A percentile compares a stretch with the other conserved stretches of the same genome.
phyloP scores from a whole-genome alignment of 2,113 vertebrate genomes.

The Hippocampus zosterae region DNA sequence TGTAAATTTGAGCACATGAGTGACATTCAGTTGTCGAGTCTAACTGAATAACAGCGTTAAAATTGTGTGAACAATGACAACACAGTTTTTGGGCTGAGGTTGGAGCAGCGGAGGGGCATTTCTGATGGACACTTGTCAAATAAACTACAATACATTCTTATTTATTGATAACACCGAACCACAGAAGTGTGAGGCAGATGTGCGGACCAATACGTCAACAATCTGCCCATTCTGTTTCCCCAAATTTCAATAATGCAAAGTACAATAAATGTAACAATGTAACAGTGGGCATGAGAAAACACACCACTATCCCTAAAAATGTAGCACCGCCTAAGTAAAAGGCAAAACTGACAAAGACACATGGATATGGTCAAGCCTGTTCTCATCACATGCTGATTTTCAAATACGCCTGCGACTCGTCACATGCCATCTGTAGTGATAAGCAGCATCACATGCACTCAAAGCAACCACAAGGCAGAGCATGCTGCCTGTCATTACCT shows the following conservation, averaged over 20 bases:
- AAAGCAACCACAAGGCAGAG: conserved; percentile 42
- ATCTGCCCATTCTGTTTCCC: too few relatives aligned
- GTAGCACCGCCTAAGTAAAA: background rate
- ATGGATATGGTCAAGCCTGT: conserved; percentile 6
- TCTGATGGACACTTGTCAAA: background rate
- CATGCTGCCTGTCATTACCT: conserved; percentile 58
- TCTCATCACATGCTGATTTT: conserved; percentile 47
- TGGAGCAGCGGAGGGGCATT: background rate
- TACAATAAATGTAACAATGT: too few relatives aligned
- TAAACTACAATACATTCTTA: too few relatives aligned
- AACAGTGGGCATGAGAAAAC: background rate
- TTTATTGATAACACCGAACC: too few relatives aligned
- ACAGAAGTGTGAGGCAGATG: too few relatives aligned
- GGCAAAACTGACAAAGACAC: background rate
- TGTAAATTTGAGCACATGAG: background rate
- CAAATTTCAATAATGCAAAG: too few relatives aligned
- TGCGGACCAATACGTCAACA: too few relatives aligned
- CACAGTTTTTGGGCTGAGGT: background rate
- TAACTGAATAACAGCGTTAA: background rate
- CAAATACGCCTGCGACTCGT: conserved; percentile 35
- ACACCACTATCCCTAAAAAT: background rate
- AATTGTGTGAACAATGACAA: background rate
- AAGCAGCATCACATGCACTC: conserved; percentile 58
- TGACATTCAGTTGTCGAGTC: background rate
- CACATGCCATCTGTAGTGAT: conserved; percentile 60